Evolutionary conservation across 2,797 vertebrate species (phyloP), one percentile per base, ranked within the genome.

Genomic region (Chanos chanos): DNA sequence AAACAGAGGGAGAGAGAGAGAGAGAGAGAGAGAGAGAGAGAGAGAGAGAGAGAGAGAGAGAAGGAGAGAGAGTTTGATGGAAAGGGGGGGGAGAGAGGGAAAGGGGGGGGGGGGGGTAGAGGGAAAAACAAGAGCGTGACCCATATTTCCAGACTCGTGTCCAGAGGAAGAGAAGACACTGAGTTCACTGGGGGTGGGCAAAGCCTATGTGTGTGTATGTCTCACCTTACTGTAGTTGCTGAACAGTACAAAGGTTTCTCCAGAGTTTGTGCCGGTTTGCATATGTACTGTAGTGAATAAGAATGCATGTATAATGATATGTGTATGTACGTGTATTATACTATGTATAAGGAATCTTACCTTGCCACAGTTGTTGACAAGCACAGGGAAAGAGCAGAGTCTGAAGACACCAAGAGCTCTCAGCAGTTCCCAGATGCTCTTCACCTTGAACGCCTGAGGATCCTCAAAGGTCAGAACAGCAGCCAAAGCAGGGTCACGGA

Each of bases 321-420:
- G n/a, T n/a, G n/a, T n/a, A n/a, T n/a, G n/a, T n/a, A n/a, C n/a
- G n/a, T n/a, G 21, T 7, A 52, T 4, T 16, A 16, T 5, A 28
- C 2, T 9, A 21, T 13, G 24, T 25, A 6, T 21, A n/a, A 10
- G 13, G 28, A 15, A 12, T 54, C 88, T 90, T 68, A 96, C 94
- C 89, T 82, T 85, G 16, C 85, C 83, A 59, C 90, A 88, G 49
- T 93, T 81, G 72, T 89, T 89, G 22, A 94, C 87, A 74, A 95
- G 71, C 5, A 77, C 27, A 1, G 94, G 90, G 58, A 89, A 86
- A 12, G 92, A 93, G 58, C 94, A 96, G 24, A 95, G 74, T 15
- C 53, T 70, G 24, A 95, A 91, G 61, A 95, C 77, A 0, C 85
- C 74, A 68, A 93, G 75, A 0, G 91, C 91, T 7, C 93, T 82